phyloP scores from a whole-genome alignment of 1,140 invertebrate genomes.

The Akabosia matsudoensis region DNA sequence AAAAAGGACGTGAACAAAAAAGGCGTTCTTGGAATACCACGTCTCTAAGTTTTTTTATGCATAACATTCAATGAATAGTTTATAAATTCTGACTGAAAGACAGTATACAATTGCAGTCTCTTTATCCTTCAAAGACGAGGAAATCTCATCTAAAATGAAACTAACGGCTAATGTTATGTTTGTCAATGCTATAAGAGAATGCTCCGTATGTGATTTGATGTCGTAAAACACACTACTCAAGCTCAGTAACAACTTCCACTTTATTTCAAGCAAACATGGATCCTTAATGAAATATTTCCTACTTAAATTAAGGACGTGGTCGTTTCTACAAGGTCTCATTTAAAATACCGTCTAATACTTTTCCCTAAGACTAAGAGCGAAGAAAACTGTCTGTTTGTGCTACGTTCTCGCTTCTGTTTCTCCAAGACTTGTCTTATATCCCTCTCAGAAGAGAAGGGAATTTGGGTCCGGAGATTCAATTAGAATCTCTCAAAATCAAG shows the following conservation, averaged over 20 bases:
- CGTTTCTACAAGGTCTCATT: not conserved
- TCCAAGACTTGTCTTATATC: too few species aligned
- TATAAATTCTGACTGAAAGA: too few species aligned
- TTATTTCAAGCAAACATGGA: constrained; percentile 15
- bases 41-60: too few species aligned
- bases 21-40: too few species aligned
- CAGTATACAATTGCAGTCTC: too few species aligned
- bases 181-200: too few species aligned
- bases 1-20: too few species aligned
- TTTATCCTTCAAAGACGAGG: constrained; percentile 3
- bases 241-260: not conserved
- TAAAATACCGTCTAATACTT: not conserved
- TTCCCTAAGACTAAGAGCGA: not conserved
- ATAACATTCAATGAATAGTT: too few species aligned
- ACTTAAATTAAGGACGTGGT: not conserved
- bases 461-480: not conserved
- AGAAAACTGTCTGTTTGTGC: not conserved
- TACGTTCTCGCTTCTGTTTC: too few species aligned
- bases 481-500: constrained; percentile 16
- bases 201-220: not conserved
- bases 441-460: not conserved
- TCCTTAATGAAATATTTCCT: constrained; percentile 45
- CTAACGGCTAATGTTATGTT: too few species aligned
- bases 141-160: too few species aligned
- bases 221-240: too few species aligned